Evolutionary conservation across 2,797 vertebrate genomes (phyloP).

Genomic region (Hypotaenidia philippensis): DNA sequence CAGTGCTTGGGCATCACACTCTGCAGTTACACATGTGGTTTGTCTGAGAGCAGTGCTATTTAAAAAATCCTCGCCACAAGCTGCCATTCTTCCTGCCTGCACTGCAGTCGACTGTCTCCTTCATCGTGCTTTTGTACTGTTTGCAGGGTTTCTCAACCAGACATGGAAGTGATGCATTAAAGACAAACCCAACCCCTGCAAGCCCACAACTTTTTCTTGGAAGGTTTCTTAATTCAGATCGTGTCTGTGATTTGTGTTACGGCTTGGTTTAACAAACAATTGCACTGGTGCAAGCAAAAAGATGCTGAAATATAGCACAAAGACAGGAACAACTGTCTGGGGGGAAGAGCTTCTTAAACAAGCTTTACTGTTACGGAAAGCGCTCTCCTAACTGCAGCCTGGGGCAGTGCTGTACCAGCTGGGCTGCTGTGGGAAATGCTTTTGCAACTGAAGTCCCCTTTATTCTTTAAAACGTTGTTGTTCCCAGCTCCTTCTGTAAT

Average conservation of each 20-base stretch:
- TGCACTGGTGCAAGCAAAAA: not conserved
- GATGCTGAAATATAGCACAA: slow-evolving; percentile 10
- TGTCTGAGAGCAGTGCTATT: not conserved
- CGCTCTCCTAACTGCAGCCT: not conserved
- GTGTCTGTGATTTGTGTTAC: not conserved
- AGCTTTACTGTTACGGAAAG: not conserved
- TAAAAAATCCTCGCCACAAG: not conserved
- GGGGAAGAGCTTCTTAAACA: slow-evolving; percentile 1
- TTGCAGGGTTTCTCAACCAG: not conserved
- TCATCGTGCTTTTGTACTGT: not conserved
- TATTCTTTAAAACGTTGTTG: slow-evolving; percentile 29
- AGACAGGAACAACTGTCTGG: not conserved
- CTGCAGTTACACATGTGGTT: fast-evolving
- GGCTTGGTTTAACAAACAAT: not conserved
- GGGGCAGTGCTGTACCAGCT: not conserved
- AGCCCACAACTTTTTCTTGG: not conserved
- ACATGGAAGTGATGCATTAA: not conserved
- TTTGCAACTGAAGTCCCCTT: slow-evolving; percentile 5
- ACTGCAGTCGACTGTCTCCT: not conserved
- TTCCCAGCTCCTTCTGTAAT: not conserved
- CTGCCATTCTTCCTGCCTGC: not conserved
- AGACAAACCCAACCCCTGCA: not conserved
- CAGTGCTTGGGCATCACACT: not conserved
- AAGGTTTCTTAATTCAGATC: not conserved
- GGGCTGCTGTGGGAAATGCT: slow-evolving; percentile 15